Base-by-base conservation (phyloP, 2,888 invertebrate species). In the Drosophila histrio region DNA sequence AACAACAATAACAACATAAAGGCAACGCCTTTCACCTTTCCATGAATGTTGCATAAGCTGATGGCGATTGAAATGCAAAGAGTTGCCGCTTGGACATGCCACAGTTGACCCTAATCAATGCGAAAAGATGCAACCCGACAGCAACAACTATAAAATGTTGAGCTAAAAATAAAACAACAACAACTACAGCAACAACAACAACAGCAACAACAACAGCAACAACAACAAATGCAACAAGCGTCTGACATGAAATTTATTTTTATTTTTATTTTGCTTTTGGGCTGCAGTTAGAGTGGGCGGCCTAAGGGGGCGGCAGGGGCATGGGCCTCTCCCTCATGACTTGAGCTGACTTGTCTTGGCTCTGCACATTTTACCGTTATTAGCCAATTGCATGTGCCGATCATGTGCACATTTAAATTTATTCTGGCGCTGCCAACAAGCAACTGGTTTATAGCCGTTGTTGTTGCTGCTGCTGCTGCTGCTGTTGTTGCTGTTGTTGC, bases 1-100 rank as follows among this genome's bases (percentile, higher is more conserved):
- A 57, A 1, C 32, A 49, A 8, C 32, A 50, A 13, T 21, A 38
- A 32, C 15, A 22, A 19, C 15, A 32, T 54, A 30, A 11, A 38
- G 72, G 54, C 72, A 61, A 78, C 74, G 81, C 81, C 81, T 82
- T 85, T 82, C 81, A 82, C 82, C 81, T 81, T 68, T 83, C 77
- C 65, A 66, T 60, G 57, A 19, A 22, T 39, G 65, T 81, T 81
- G 81, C 81, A 82, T 82, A 82, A 85, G 72, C 19, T 60, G 57
- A 50, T 67, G 39, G 44, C 68, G 52, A 75, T 76, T 76, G 76
- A 75, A 75, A 75, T 75, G 75, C 75, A 75, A 71, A 75, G 63
- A 64, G 74, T 65, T 53, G 69, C 61, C 22, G 34, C 34, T 64
- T 49, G 52, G 67, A 67, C 59, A 59, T 67, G 63, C 56, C 75